Evolutionary conservation across 2,113 vertebrate genomes (phyloP).

Genomic region (Crotalus tigris): DNA sequence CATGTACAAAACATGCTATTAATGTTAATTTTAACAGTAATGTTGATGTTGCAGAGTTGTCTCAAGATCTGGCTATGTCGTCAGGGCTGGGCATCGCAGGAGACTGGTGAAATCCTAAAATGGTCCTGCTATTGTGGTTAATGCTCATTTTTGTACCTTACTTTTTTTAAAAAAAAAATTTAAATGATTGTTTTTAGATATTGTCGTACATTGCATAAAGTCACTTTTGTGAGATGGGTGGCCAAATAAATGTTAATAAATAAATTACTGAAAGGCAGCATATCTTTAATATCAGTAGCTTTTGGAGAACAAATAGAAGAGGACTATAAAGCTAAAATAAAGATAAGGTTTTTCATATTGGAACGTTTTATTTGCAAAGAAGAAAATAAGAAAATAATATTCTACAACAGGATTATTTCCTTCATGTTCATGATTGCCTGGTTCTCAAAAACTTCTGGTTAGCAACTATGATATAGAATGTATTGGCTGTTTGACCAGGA

Average conservation of each 20-base stretch:
- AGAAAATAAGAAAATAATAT: background rate
- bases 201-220: background rate
- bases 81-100: background rate
- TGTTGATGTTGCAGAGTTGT: no score
- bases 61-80: no score
- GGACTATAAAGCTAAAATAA: background rate
- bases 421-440: background rate
- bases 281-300: background rate
- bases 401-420: background rate
- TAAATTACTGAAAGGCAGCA: background rate
- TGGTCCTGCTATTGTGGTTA: background rate
- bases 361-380: background rate
- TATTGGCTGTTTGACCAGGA: background rate
- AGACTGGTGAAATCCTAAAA: background rate
- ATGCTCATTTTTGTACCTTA: background rate
- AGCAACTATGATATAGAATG: background rate
- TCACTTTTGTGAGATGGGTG: background rate
- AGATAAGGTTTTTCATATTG: background rate
- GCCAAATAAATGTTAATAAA: background rate
- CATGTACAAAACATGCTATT: background rate
- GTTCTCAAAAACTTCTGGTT: background rate
- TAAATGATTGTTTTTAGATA: background rate
- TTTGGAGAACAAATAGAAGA: background rate
- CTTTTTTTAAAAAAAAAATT: background rate
- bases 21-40: background rate